Conservation (phyloP, 2,113 vertebrate species). For the Bagarius yarrelli region DNA sequence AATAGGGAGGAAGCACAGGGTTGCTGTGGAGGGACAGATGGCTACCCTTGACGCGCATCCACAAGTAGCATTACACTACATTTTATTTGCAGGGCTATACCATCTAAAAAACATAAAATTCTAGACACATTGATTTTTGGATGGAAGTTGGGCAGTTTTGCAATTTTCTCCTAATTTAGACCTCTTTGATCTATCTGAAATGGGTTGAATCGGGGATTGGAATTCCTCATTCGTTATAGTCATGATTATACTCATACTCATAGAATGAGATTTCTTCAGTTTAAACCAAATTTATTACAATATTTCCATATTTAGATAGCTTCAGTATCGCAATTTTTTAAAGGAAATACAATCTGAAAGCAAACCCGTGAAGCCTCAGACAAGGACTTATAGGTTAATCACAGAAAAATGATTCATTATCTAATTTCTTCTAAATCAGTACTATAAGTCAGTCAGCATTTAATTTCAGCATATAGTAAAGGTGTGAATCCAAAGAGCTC, state of each 20-base stretch:
- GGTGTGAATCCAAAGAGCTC: not conserved
- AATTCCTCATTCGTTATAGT: not conserved
- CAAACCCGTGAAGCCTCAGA: not conserved
- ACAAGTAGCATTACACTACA: not conserved
- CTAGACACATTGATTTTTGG: not conserved
- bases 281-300: not conserved
- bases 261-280: not conserved
- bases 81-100: not conserved
- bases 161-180: not conserved
- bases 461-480: not conserved
- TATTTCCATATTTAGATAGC: not conserved
- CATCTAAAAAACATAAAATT: not conserved
- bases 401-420: not conserved
- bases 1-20: constrained; percentile 15
- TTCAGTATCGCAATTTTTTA: not conserved
- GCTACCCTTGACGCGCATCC: constrained; percentile 4
- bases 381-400: not conserved
- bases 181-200: not conserved
- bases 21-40: constrained; percentile 23
- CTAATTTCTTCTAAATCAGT: not conserved
- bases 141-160: not conserved
- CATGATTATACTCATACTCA: not conserved
- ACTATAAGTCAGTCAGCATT: not conserved
- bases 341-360: not conserved
- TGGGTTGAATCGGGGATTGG: not conserved